Base-by-base conservation (phyloP, 2,113 vertebrate genomes). In the Etheostoma cragini region DNA sequence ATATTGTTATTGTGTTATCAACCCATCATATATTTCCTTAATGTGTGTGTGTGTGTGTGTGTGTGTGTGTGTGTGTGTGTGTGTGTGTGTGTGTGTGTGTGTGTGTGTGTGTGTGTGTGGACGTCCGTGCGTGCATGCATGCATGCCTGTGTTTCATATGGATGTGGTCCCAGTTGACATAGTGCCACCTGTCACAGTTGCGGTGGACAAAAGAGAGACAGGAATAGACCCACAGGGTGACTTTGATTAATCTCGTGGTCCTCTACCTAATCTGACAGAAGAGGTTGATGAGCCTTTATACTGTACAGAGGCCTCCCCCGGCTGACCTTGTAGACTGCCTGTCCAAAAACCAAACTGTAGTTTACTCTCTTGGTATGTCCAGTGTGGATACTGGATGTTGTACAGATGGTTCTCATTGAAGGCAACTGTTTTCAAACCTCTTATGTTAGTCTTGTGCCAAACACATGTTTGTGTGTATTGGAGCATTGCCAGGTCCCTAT, bases 261-360 rank as follows among this genome's bases (percentile, higher is more conserved):
- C 73, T 56, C 67, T 35, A 24, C 33, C 17, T 94, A 87, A 92
- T 93, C 87, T 87, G 42, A 78, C 57, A 72, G 42, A 72, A 78
- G 52, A 65, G 69, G 54, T 54, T 80, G 75, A 69, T 26, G 65
- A 82, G 70, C 69, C 50, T 62, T 64, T 47, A 35, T 45, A 50
- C 33, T 67, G 47, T 54, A 52, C 26, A n/a, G 17, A 75, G 22
- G n/a, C 49, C 14, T 1, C 7, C 53, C 8, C 42, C 15, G 52
- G 35, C 46, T 63, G 71, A 76, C 58, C 75, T 74, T 35, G 38
- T 21, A 65, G 10, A 33, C 57, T 38, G 46, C 58, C 73, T 81
- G 24, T 81, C 38, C 62, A 50, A 63, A 80, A 83, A 42, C 5
- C 30, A 77, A 77, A 64, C 52, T 21, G 42, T 66, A 22, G 33